These are phyloP conservation scores for Auanema freiburgensis DNA, from an alignment of 2,888 invertebrate species.

Conservation along the genomic window DNA sequence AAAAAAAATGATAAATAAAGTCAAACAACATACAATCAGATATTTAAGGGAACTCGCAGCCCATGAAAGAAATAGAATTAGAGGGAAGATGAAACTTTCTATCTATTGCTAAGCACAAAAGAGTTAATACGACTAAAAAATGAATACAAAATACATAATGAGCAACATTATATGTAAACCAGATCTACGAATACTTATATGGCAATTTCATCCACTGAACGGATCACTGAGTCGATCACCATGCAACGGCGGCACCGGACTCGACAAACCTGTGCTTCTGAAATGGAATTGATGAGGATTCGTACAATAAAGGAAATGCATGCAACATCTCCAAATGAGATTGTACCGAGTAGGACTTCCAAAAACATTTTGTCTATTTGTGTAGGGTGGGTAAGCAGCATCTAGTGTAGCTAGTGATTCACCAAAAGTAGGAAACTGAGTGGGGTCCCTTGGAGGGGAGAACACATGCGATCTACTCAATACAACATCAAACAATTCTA, in stretches of 20 bases:
- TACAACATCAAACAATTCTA: not conserved
- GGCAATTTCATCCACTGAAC: constrained; percentile 17
- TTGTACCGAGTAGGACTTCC: constrained; percentile 32
- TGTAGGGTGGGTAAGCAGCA: constrained; percentile 14
- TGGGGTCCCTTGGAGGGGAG: constrained; percentile 39
- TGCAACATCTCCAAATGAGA: not conserved
- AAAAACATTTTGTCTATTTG: constrained; percentile 34
- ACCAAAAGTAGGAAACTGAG: constrained; percentile 44
- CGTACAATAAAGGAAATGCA: not conserved
- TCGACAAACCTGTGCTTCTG: not conserved
- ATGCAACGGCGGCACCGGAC: constrained; percentile 5
- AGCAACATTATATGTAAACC: not conserved
- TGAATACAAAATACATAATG: constrained; percentile 1
- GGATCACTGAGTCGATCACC: constrained; percentile 15
- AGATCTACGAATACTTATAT: not conserved
- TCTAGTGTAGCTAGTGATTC: constrained; percentile 32
- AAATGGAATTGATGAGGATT: not conserved
- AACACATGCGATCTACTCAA: constrained; percentile 1
- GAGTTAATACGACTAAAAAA: constrained; percentile 6
- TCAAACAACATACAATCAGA: not conserved
- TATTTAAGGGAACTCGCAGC: not conserved
- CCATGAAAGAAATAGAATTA: not conserved
- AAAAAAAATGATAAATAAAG: not conserved
- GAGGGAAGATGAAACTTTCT: not conserved
- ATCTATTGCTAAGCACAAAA: not conserved